These are phyloP conservation scores for Philaethria dido DNA, from an alignment of 2,888 invertebrate genomes.

Conservation along the genomic window DNA sequence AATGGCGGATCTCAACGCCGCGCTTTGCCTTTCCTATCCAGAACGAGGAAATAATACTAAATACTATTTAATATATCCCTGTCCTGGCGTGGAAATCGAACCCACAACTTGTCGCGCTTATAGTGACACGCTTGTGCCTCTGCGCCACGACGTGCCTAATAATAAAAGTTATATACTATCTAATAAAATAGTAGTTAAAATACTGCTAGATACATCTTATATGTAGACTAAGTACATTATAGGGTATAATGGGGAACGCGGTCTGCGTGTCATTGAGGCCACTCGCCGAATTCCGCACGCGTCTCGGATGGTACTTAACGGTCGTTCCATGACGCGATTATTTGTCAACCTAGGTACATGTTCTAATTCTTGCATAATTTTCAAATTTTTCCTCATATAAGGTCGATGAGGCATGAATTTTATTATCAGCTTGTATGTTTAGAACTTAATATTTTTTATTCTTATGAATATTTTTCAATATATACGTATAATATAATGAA, in stretches of 20 bases:
- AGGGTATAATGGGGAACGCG: conserved; percentile 1
- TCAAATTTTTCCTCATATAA: conserved; percentile 18
- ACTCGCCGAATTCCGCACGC: conserved; percentile 13
- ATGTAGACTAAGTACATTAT: not conserved
- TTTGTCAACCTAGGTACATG: conserved; percentile 22
- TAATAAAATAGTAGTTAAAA: not conserved
- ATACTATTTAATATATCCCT: no score
- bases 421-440: not conserved
- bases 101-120: no score
- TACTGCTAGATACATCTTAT: not conserved
- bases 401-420: not conserved
- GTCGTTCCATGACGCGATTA: conserved; percentile 20
- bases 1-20: no score
- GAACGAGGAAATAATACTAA: no score
- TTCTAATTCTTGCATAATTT: conserved; percentile 9
- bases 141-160: no score
- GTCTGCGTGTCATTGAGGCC: conserved; percentile 8
- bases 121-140: no score
- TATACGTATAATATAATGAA: no score
- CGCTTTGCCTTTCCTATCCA: no score
- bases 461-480: not conserved
- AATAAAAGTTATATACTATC: no score
- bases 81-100: no score
- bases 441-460: not conserved
- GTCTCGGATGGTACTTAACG: conserved; percentile 17